Evolutionary conservation across 2,797 vertebrate genomes (phyloP).

Genomic region (Tenualosa ilisha): DNA sequence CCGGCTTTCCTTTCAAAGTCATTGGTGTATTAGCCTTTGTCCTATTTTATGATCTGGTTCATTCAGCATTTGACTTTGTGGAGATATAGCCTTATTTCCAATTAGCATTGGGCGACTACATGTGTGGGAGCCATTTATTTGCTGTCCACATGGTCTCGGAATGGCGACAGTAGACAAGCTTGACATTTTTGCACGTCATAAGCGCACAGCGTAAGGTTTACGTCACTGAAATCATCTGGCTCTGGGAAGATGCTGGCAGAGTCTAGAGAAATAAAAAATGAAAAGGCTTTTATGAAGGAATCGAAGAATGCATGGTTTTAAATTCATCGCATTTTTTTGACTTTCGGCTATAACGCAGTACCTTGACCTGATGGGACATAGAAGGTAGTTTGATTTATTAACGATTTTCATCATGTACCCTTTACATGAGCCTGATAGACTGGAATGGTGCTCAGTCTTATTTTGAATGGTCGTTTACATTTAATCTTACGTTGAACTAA

Average conservation of each 20-base stretch:
- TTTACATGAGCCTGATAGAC: slow-evolving; percentile 12
- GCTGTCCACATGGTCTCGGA: slow-evolving; percentile 18
- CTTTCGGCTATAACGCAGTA: slow-evolving; percentile 13
- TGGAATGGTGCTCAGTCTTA: slow-evolving; percentile 14
- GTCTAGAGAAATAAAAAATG: slow-evolving; percentile 70
- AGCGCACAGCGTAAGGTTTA: slow-evolving; percentile 73
- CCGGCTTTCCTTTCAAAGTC: neutral
- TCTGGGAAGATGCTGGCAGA: slow-evolving; percentile 71
- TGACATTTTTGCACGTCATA: slow-evolving; percentile 50
- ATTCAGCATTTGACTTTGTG: neutral
- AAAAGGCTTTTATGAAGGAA: slow-evolving; percentile 39
- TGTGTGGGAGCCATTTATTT: slow-evolving; percentile 22
- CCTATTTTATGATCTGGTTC: neutral
- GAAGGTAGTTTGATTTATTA: slow-evolving; percentile 47
- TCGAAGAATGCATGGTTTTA: slow-evolving; percentile 14
- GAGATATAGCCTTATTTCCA: neutral
- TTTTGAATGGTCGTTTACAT: slow-evolving; percentile 10
- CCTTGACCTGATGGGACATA: slow-evolving; percentile 37
- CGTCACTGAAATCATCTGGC: slow-evolving; percentile 79
- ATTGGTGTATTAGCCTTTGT: neutral
- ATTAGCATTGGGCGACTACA: neutral
- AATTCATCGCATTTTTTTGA: slow-evolving; percentile 9
- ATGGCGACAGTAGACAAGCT: slow-evolving; percentile 52
- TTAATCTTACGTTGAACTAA: neutral
- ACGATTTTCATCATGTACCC: slow-evolving; percentile 25